Percentiles rank a stretch among this genome's conserved stretches.
Evolutionary conservation across 2,797 vertebrate species (phyloP).

Genomic region (Sebastes nivosus): DNA sequence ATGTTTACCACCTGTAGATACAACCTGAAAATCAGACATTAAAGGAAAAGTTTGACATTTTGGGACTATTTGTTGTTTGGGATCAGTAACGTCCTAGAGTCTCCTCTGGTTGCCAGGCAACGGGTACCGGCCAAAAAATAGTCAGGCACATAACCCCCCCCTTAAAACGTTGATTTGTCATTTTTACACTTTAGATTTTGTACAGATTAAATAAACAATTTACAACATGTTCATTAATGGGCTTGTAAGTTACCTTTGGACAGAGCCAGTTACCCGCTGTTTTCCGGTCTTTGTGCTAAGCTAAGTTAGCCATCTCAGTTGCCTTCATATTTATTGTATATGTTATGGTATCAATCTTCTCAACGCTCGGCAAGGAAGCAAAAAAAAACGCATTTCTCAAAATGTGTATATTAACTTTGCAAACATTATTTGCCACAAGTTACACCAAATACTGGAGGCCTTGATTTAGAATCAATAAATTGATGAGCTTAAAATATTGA

Average conservation of each 20-base stretch:
- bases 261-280: too few species aligned
- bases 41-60: not conserved
- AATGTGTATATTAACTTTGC: too few species aligned
- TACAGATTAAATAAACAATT: not conserved
- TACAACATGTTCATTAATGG: not conserved
- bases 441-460: not conserved
- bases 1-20: not conserved
- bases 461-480: not conserved
- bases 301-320: rapidly evolving
- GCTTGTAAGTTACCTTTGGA: not conserved
- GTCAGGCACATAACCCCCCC: not conserved
- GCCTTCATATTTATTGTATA: not conserved
- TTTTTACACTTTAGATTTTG: not conserved
- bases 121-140: not conserved
- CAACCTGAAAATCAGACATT: not conserved
- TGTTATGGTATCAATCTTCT: not conserved
- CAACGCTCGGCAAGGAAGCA: not conserved
- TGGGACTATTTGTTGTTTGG: not conserved
- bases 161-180: not conserved
- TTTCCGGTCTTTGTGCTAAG: too few species aligned
- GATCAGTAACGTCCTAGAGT: not conserved
- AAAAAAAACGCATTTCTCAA: too few species aligned
- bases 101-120: not conserved
- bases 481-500: not conserved
- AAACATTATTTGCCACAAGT: not conserved